Evolutionary conservation across 2,113 vertebrate genomes (phyloP), one percentile per base, ranked within the genome.

Genomic region (Gasterosteus aculeatus): DNA sequence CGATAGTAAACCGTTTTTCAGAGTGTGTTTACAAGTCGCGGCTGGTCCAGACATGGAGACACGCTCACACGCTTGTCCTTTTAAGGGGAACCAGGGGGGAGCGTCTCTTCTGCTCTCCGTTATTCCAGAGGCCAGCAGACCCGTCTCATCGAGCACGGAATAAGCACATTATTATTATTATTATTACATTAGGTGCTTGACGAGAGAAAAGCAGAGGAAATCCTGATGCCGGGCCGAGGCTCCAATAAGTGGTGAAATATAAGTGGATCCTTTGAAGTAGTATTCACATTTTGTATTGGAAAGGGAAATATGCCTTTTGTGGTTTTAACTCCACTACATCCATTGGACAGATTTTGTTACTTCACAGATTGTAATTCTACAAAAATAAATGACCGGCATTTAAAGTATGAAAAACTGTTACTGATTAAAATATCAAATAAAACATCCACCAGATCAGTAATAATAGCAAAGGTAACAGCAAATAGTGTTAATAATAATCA

Each of bases 51-150:
- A 82, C 84, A 47, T 35, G 59, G 73, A 58, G 49, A 76, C 87
- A 80, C 71, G 33, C 84, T 39, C 83, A 78, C 83, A 71, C 65
- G 72, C 54, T 71, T 91, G 75, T 76, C 93, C 92, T 91, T 94
- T 93, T 93, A 93, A 91, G 90, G 93, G 84, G 82, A 89, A 78
- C 58, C 42, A 65, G 22, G 7, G 31, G 16, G 59, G 26, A 74
- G 54, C 18, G 15, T 66, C 35, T 76, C 51, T 29, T 22, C 49
- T 59, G 60, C 54, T 65, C 56, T 76, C 49, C 73, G 57, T 75
- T 78, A 4, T 67, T 42, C 68, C 15, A 81, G 76, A 78, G 31
- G 67, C 14, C 63, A 41, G 26, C 22, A 44, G 15, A 58, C 11
- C 77, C 60, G 88, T 83, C 61, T 33, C 14, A 70, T 72, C 49